Conservation (phyloP, 2,888 invertebrate genomes). For the Lamellibrachia columna region DNA sequence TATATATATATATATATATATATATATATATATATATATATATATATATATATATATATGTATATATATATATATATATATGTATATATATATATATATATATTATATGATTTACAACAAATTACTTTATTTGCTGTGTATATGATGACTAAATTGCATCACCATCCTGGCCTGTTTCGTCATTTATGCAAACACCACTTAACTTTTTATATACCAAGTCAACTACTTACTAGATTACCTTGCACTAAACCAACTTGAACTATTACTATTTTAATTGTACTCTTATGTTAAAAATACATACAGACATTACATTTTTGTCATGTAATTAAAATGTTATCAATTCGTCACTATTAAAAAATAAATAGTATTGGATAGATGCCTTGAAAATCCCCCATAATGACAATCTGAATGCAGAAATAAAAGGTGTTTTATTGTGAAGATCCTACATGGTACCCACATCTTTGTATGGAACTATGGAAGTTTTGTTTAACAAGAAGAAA, state of each 20-base stretch:
- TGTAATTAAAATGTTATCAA: not conserved
- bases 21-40: too few species aligned
- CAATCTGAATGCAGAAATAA: too few species aligned
- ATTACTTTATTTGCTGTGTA: not conserved
- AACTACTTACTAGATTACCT: not conserved
- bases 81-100: too few species aligned
- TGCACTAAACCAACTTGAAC: not conserved
- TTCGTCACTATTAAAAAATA: too few species aligned
- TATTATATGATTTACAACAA: not conserved
- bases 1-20: too few species aligned
- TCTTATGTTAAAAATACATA: not conserved
- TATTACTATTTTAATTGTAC: not conserved
- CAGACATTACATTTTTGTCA: too few species aligned
- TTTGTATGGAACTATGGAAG: not conserved
- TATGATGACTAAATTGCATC: not conserved
- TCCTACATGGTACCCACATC: not conserved
- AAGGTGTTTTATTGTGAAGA: too few species aligned
- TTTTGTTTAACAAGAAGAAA: not conserved
- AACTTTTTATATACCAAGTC: not conserved
- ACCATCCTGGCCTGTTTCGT: not conserved
- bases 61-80: too few species aligned
- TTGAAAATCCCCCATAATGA: too few species aligned
- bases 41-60: too few species aligned
- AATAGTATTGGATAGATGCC: too few species aligned
- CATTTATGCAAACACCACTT: not conserved